Conservation (phyloP, 2,797 vertebrate species). For the Euphonia xanthogaster region DNA sequence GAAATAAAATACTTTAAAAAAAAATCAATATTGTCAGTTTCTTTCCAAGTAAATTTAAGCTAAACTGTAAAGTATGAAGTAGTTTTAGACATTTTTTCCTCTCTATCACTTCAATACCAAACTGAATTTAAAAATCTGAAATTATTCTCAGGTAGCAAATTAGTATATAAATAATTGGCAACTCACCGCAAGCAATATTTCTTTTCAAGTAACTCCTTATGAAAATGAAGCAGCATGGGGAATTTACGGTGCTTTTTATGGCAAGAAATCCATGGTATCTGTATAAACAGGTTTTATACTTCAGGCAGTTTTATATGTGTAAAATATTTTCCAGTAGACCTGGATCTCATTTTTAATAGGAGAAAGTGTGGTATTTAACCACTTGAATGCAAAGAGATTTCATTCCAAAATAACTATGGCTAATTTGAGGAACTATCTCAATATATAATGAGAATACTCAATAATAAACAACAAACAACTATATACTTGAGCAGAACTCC, state of each 20-base stretch:
- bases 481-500: background rate
- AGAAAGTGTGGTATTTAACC: constrained; percentile 33
- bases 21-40: background rate
- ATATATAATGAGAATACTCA: constrained; percentile 7
- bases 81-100: background rate
- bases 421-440: no score
- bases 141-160: constrained; percentile 36
- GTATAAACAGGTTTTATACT: constrained; percentile 55
- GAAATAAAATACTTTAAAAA: background rate
- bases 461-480: background rate
- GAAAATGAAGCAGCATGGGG: constrained; percentile 38
- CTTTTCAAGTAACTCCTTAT: constrained; percentile 42
- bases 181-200: background rate
- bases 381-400: constrained; percentile 23
- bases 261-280: constrained; percentile 15
- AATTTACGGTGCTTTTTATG: constrained; percentile 55
- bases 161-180: constrained; percentile 47
- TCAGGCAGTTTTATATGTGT: constrained; percentile 33
- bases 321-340: constrained; percentile 18
- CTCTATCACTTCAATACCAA: background rate
- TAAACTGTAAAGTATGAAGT: background rate
- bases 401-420: constrained; percentile 40
- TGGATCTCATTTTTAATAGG: constrained; percentile 4
- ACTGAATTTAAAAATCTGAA: background rate
- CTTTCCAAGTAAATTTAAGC: background rate